phyloP scores from a whole-genome alignment of 2,797 vertebrate genomes.

The Nothura maculosa region DNA sequence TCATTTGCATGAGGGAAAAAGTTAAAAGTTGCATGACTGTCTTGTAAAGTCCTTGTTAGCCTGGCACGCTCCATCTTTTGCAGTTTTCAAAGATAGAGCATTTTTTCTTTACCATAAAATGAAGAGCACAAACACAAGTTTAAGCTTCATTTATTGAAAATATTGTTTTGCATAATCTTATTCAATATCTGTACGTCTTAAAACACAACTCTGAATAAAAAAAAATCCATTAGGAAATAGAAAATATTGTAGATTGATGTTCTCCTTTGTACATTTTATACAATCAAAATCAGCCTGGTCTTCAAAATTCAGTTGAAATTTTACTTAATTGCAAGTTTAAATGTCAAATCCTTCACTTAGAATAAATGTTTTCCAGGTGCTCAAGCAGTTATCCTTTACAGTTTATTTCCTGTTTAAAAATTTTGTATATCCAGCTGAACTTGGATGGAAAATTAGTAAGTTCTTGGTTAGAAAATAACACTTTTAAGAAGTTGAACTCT shows the following conservation, averaged over 20 bases:
- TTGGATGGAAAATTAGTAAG: neutral
- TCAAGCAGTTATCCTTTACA: neutral
- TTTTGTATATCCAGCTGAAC: neutral
- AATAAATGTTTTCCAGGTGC: neutral
- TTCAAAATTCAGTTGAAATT: neutral
- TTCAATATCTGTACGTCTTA: conserved; percentile 28
- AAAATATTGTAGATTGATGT: neutral
- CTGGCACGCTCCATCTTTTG: neutral
- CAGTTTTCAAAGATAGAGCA: neutral
- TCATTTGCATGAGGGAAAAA: neutral
- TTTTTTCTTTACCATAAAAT: neutral
- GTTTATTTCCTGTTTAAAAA: neutral
- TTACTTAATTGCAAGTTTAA: neutral
- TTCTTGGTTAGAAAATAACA: neutral
- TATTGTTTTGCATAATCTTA: conserved; percentile 31
- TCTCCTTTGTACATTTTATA: conserved; percentile 21
- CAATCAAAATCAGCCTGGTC: neutral
- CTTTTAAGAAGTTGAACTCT: neutral
- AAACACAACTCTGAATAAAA: conserved; percentile 46
- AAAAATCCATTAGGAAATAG: conserved; percentile 31
- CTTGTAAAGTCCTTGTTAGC: neutral
- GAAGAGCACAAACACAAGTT: neutral
- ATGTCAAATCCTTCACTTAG: neutral
- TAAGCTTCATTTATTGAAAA: conserved; percentile 64
- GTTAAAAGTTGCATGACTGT: neutral